These are phyloP conservation scores for Quadroppia sp. DNA, from an alignment of 2,888 invertebrate species.

Conservation along the genomic window DNA sequence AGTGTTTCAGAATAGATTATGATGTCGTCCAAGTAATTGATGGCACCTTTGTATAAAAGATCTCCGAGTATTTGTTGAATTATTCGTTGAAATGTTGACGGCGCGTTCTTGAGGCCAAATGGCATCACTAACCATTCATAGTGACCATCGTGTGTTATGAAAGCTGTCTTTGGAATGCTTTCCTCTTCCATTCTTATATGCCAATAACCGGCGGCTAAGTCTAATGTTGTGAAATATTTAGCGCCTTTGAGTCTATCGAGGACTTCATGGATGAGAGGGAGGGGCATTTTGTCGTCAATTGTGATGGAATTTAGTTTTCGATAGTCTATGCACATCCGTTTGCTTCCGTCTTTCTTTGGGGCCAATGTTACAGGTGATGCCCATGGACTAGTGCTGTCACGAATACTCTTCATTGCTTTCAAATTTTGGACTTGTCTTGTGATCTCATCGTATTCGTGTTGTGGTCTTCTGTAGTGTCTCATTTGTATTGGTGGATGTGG, in stretches of 20 bases:
- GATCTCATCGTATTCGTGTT: slow-evolving; percentile 19
- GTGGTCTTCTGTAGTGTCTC: slow-evolving; percentile 30
- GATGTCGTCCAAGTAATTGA: neutral
- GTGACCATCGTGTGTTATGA: neutral
- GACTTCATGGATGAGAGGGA: neutral
- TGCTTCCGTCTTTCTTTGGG: slow-evolving; percentile 13
- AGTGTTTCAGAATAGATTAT: neutral
- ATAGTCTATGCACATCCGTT: slow-evolving; percentile 25
- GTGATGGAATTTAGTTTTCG: neutral
- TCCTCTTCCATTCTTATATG: neutral
- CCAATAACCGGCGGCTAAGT: neutral
- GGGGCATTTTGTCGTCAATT: neutral
- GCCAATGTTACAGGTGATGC: neutral
- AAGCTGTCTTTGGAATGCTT: neutral
- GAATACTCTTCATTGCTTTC: neutral
- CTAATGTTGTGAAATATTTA: neutral
- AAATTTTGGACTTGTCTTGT: slow-evolving; percentile 10
- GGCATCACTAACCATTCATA: neutral
- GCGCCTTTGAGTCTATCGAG: neutral
- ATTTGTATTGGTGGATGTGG: neutral
- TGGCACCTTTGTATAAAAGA: neutral
- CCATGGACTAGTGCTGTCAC: neutral
- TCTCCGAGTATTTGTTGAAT: neutral
- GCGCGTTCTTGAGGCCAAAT: neutral
- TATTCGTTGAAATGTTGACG: neutral